Conservation (phyloP, 2,113 vertebrate species). For the Brachyhypopomus gauderio region DNA sequence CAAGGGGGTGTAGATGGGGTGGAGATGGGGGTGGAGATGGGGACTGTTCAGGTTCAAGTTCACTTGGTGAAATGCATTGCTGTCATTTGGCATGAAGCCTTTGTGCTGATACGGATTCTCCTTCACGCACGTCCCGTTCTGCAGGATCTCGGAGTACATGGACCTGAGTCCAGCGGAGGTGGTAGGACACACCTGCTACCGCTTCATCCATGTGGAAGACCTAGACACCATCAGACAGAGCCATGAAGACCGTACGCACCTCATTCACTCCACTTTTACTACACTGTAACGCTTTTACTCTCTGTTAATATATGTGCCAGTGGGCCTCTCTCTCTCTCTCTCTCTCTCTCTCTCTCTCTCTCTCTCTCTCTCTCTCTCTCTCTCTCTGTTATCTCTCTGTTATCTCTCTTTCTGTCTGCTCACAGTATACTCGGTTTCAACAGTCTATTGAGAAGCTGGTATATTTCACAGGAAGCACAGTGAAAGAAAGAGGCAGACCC, state of each 20-base stretch:
- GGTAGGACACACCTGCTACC: slow-evolving; percentile 88
- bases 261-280: background rate
- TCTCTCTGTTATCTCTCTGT: background rate
- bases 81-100: background rate
- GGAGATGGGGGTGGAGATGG: background rate
- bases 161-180: slow-evolving; percentile 86
- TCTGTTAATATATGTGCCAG: background rate
- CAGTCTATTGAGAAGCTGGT: background rate
- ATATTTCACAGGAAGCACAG: slow-evolving; percentile 19
- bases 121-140: slow-evolving; percentile 10
- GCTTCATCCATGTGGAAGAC: slow-evolving; percentile 87
- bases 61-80: background rate
- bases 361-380: background rate
- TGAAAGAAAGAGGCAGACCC: background rate
- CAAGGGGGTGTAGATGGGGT: too few species aligned
- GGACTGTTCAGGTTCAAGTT: background rate
- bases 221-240: slow-evolving; percentile 83
- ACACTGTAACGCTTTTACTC: background rate
- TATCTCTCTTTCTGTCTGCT: background rate
- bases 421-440: background rate
- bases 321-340: background rate
- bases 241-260: slow-evolving; percentile 84
- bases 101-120: background rate
- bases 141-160: slow-evolving; percentile 90
- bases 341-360: background rate